Percentiles rank a stretch among this genome's conserved stretches.
Evolutionary conservation across 1,140 invertebrate species (phyloP).

Genomic region (Apis cerana): DNA sequence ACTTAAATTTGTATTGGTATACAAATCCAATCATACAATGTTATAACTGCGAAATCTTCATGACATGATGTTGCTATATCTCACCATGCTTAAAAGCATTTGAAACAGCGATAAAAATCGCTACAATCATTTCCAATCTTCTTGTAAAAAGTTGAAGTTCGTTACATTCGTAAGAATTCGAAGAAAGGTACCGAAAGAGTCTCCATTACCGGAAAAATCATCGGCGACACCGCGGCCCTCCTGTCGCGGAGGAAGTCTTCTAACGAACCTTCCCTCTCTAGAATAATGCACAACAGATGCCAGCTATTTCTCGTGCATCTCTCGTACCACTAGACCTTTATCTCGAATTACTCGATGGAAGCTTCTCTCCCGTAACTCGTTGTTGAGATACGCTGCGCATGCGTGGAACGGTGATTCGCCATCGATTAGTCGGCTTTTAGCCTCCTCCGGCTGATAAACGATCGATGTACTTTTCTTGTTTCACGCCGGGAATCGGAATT

Average conservation of each 20-base stretch:
- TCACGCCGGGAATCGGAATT: neutral
- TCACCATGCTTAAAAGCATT: too few species aligned
- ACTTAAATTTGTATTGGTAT: too few species aligned
- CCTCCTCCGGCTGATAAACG: conserved; percentile 3
- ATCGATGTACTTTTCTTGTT: conserved; percentile 10
- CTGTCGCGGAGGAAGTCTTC: conserved; percentile 21
- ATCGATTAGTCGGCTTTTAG: conserved; percentile 11
- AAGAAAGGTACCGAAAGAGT: neutral
- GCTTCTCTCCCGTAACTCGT: neutral
- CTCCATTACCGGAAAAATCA: neutral
- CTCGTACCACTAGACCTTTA: neutral
- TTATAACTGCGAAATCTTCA: too few species aligned
- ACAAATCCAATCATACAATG: too few species aligned
- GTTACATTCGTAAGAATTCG: neutral
- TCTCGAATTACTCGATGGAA: neutral
- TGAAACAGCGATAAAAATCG: too few species aligned
- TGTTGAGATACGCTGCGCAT: neutral
- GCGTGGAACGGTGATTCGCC: neutral
- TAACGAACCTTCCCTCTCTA: conserved; percentile 7
- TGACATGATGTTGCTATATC: too few species aligned
- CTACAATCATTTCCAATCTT: too few species aligned
- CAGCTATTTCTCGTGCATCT: neutral
- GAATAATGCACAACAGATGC: conserved; percentile 37
- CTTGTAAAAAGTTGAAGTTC: too few species aligned
- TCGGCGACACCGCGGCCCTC: neutral